These are phyloP conservation scores for Numenius phaeopus DNA, from an alignment of 2,797 vertebrate species.

Conservation along the genomic window DNA sequence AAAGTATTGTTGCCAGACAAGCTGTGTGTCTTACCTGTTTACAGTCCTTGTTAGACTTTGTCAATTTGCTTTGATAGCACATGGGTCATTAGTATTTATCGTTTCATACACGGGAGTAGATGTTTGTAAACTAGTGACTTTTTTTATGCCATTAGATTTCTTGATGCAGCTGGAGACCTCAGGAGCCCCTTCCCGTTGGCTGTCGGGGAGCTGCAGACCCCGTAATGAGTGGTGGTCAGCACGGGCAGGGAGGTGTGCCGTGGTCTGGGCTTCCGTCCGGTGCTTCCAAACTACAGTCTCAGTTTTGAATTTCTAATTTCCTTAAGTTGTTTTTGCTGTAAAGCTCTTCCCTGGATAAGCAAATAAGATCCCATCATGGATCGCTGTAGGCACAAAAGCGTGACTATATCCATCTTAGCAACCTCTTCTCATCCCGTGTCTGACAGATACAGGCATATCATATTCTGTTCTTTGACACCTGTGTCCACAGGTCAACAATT, in stretches of 20 bases:
- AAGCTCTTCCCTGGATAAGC: not conserved
- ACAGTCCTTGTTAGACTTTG: conserved; percentile 43
- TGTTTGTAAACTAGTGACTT: not conserved
- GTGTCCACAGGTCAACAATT: not conserved
- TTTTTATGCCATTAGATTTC: not conserved
- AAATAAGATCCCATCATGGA: not conserved
- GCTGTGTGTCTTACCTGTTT: conserved; percentile 36
- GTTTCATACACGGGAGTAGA: not conserved
- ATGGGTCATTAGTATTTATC: conserved; percentile 47
- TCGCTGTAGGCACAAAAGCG: not conserved
- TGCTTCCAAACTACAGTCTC: not conserved
- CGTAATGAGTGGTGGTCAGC: rapidly evolving
- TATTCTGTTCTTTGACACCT: not conserved
- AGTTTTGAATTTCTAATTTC: not conserved
- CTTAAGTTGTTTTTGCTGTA: not conserved
- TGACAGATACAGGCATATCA: rapidly evolving
- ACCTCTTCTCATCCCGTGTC: not conserved
- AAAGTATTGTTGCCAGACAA: conserved; percentile 24
- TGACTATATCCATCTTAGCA: not conserved
- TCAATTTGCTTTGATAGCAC: conserved; percentile 48
- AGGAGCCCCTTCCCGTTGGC: not conserved
- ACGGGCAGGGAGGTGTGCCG: rapidly evolving
- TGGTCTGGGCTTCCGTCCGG: not conserved
- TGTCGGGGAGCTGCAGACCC: not conserved
- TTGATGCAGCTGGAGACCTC: not conserved